Conservation (phyloP, 2,113 vertebrate species). For the Urocitellus parryii region DNA sequence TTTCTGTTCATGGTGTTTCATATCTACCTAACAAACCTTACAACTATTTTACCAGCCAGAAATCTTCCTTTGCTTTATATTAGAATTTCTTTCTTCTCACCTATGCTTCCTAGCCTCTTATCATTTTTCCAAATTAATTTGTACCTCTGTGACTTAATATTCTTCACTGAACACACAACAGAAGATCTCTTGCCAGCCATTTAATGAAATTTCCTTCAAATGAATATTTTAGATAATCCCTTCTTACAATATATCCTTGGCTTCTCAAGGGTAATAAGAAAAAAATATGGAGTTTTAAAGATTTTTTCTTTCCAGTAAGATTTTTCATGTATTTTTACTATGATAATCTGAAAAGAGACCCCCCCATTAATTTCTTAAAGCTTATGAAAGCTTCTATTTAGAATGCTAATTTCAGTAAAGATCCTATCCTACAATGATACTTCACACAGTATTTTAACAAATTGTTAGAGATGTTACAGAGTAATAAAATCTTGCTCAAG, state of each 20-base stretch:
- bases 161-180: background rate
- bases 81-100: background rate
- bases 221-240: background rate
- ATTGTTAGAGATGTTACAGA: conserved; percentile 53
- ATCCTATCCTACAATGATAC: background rate
- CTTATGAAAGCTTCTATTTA: conserved; percentile 41
- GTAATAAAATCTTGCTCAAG: conserved; percentile 64
- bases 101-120: background rate
- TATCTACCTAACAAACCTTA: background rate
- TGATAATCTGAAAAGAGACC: background rate
- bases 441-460: conserved; percentile 59
- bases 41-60: background rate
- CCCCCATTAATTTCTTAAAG: conserved; percentile 27
- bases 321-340: conserved; percentile 46
- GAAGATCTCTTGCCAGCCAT: background rate
- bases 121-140: background rate
- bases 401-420: conserved; percentile 45
- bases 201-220: conserved; percentile 27
- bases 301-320: background rate
- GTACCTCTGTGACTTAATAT: background rate
- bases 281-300: background rate
- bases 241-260: background rate
- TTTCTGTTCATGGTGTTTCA: background rate
- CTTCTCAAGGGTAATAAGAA: conserved; percentile 1
- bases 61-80: background rate